Base-by-base conservation (phyloP, 2,113 vertebrate species). In the Seriola dumerili region DNA sequence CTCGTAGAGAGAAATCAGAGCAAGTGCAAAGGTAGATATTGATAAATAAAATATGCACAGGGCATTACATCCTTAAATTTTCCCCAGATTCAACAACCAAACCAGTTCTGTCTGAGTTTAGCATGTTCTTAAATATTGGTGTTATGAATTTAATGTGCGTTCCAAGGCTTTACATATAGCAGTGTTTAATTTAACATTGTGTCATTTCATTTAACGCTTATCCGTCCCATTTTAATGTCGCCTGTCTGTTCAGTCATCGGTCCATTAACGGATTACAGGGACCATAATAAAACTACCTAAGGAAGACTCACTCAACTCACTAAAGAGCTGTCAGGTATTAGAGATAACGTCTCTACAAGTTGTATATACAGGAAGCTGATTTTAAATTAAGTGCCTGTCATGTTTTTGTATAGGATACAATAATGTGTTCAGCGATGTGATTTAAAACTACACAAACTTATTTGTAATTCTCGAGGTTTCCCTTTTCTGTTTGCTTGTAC, bases 321-420 rank as follows among this genome's bases (percentile, higher is more conserved):
- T 38, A 23, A 64, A 23, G 0, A 3, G 10, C n/a, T n/a, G 50
- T 61, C 32, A 48, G 58, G 36, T n/a, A 62, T 7, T 44, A 7
- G 59, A 66, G 8, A 2, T 23, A 6, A 50, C 23, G 34, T 29
- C 66, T 55, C 36, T 65, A 17, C 46, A 23, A 23, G 32, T 57
- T 67, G 10, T 69, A 19, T 40, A 29, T 12, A 13, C 59, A 63
- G 40, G 55, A 13, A 57, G 65, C 40, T 70, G 23, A 74, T 32
- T 74, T 71, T 59, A 72, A 83, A 69, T 55, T 0, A 93, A 93
- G 91, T 93, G 91, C 91, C 92, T 92, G 65, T n/a, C 38, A 57
- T 83, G 66, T 80, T 85, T 83, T 79, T 84, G 29, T 81, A 69
- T 64, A 8, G 2, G 76, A 46, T 58, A 59, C 63, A 70, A 40